Evolutionary conservation across 2,113 vertebrate species (phyloP), one percentile per base, ranked within the genome.

Genomic region (Craseonycteris thonglongyai): DNA sequence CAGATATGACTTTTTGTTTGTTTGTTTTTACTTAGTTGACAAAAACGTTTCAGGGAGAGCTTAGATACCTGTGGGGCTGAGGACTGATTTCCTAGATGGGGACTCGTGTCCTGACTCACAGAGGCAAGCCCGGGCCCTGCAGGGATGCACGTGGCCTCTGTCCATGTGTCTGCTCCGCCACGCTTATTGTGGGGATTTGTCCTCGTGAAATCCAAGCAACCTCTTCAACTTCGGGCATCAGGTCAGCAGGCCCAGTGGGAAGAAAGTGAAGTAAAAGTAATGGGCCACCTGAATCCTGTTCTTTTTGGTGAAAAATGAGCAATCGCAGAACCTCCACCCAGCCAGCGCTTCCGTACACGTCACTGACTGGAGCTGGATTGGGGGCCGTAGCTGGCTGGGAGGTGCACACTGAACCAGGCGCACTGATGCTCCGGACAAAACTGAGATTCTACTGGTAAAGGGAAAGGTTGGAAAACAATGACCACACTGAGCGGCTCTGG

Each of bases 361-460:
- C 14, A 13, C 8, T 28, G 28, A 8, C 5, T n/a, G 13, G 30
- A 45, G 12, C 40, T 45, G 8, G 3, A 47, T 30, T 10, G 5
- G 0, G 5, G 42, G n/a, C 38, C 7, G 5, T 0, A 6, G 9
- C 4, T 51, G 2, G 0, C 4, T 13, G 47, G n/a, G 51, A 49
- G 14, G 51, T 33, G 21, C 38, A 1, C 4, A 2, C 24, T 26
- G 18, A 38, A 18, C 2, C 12, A 19, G 33, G 19, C 12, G 35
- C 24, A 1, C 0, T 4, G 40, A 45, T 54, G 54, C 33, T 86
- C 19, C 38, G 15, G 40, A 81, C 3, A n/a, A 47, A 68, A 58
- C 8, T 6, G 30, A 18, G 22, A 42, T 42, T 33, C 66, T 33
- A 16, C 33, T 16, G 10, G 13, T 30, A 18, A 63, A 72, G 33